Evolutionary conservation across 2,113 vertebrate genomes (phyloP), one percentile per base, ranked within the genome.

Genomic region (Aythya baeri): DNA sequence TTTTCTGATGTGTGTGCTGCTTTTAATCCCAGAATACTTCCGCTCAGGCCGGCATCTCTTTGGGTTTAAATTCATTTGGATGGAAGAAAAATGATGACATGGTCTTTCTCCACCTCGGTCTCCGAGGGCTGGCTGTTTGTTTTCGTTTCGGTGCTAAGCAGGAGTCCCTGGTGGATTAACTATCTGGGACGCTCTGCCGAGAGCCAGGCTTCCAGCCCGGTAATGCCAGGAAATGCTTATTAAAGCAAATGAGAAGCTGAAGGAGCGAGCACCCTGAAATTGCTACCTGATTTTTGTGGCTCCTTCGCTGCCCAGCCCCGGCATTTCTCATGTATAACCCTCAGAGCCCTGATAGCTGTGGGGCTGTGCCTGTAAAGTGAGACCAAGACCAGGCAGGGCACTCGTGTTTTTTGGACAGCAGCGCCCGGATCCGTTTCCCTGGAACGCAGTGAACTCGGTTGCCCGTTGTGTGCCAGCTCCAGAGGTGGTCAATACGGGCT

Each of bases 91-190:
- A 11, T 44, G 80, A 86, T 93, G 88, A 84, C 62, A n/a, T 4
- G 26, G 70, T 52, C 58, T 74, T 83, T 91, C n/a, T 83, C 9
- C 26, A 59, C 84, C 31, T 50, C 50, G 7, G n/a, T 73, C 89
- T 86, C 65, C 7, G 72, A 75, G 66, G 73, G 32, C 2, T 91
- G 79, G 52, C 43, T 91, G 80, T 83, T 92, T 92, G 57, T 86
- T 95, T 95, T 86, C 72, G 11, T 66, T 74, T 63, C 2, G 4
- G 13, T 59, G 32, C 86, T 76, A 88, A 90, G 65, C 14, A 68
- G 91, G 57, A 96, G 88, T 91, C 79, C 38, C 61, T 83, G 57
- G 57, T 91, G 88, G 93, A 86, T 96, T 94, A 93, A 78, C 72
- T 88, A 75, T 96, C 85, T 96, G 74, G 94, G 94, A 86, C 72